Percentiles rank a stretch among this genome's conserved stretches.
Conservation (phyloP, 2,113 vertebrate species). For the Agelaius phoeniceus region DNA sequence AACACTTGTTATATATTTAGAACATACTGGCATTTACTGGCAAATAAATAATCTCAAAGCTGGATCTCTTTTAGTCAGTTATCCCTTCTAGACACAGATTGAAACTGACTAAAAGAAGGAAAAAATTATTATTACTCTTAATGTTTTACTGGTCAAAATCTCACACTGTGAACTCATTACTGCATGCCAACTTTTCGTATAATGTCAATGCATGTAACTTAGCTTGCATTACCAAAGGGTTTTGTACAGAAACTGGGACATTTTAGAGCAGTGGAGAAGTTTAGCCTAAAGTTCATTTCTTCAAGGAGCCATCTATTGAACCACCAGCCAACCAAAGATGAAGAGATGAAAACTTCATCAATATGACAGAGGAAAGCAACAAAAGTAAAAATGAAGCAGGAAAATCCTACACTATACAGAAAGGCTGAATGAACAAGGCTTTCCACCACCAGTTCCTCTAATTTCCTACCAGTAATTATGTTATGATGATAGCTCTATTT, state of each 20-base stretch:
- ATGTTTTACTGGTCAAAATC: background rate
- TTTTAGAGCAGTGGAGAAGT: background rate
- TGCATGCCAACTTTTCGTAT: background rate
- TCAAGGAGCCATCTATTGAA: background rate
- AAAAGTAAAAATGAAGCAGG: background rate
- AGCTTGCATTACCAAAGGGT: background rate
- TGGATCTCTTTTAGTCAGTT: background rate
- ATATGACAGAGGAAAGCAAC: background rate
- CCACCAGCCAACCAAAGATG: background rate
- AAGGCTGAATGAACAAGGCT: background rate
- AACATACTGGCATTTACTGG: background rate
- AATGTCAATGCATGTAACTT: background rate
- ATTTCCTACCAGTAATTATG: background rate
- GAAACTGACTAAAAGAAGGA: background rate
- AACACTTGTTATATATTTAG: background rate
- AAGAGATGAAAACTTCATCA: background rate
- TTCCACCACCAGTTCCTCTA: background rate
- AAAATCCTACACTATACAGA: background rate
- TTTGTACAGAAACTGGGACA: background rate
- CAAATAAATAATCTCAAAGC: background rate
- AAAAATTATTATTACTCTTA: background rate
- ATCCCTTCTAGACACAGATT: background rate
- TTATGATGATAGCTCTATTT: background rate
- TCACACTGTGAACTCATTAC: background rate
- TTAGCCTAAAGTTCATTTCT: background rate